phyloP scores from a whole-genome alignment of 2,113 vertebrate genomes.

The Coturnix japonica region DNA sequence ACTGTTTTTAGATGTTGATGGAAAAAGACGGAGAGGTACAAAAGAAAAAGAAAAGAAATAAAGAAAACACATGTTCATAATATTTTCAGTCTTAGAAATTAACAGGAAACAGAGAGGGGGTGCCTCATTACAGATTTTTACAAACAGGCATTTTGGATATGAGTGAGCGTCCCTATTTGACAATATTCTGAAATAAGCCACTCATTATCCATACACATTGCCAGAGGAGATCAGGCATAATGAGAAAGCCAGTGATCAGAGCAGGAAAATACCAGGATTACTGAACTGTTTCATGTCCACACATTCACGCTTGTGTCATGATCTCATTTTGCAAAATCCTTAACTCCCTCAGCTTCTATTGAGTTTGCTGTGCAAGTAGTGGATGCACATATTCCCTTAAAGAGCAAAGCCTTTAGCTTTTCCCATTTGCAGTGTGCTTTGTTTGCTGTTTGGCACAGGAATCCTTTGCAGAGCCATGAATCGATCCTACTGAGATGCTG shows the following conservation, averaged over 20 bases:
- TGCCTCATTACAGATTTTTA: neutral
- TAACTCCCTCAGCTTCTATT: neutral
- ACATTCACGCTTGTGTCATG: neutral
- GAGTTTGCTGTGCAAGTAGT: neutral
- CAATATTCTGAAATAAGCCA: neutral
- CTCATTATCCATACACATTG: neutral
- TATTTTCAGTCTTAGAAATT: neutral
- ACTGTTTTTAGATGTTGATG: neutral
- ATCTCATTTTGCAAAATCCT: constrained; percentile 23
- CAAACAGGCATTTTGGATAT: neutral
- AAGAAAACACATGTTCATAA: neutral
- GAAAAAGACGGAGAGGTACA: neutral
- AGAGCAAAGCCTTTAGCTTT: neutral
- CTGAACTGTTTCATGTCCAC: neutral
- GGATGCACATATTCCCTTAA: neutral
- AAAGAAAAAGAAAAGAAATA: neutral
- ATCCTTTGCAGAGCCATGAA: neutral
- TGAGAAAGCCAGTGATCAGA: neutral
- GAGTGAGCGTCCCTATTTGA: neutral
- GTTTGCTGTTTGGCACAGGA: neutral
- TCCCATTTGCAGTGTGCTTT: accelerated
- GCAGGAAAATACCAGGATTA: neutral
- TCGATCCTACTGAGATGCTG: neutral
- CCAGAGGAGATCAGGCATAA: neutral
- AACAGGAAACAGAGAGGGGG: neutral